phyloP scores from a whole-genome alignment of 92 coral and sea anemone species.

The Epizoanthus scotinus region DNA sequence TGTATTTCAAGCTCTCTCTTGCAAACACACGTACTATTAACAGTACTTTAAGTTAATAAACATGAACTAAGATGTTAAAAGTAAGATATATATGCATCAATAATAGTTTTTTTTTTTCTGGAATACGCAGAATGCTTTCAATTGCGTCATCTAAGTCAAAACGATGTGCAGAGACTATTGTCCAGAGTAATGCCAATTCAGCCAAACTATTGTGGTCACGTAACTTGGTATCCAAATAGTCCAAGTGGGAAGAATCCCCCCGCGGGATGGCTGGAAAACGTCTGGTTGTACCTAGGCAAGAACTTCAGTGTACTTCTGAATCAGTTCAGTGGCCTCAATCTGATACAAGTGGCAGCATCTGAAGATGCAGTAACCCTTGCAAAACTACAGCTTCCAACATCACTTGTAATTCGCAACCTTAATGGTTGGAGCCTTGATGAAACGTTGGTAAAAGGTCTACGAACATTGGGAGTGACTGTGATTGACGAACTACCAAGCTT shows the following conservation, averaged over 20 bases:
- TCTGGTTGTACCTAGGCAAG: constrained; percentile 74
- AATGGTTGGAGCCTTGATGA: constrained; percentile 38
- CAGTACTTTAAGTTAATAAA: too few relatives aligned
- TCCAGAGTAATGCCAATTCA: constrained; percentile 55
- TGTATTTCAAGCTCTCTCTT: too few relatives aligned
- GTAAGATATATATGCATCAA: too few relatives aligned
- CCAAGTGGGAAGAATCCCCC: constrained; percentile 57
- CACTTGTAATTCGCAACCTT: constrained; percentile 41
- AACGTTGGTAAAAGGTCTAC: constrained; percentile 20
- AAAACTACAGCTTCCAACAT: constrained; percentile 54
- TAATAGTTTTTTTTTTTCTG: too few relatives aligned
- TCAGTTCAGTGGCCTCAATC: constrained; percentile 57
- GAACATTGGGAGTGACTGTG: constrained; percentile 51
- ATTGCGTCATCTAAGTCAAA: constrained; percentile 57
- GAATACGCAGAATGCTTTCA: constrained; percentile 55
- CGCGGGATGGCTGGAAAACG: constrained; percentile 64
- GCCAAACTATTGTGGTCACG: constrained; percentile 47
- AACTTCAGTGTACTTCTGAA: constrained; percentile 51
- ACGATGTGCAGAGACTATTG: constrained; percentile 51
- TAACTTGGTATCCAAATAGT: constrained; percentile 63
- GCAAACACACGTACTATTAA: too few relatives aligned
- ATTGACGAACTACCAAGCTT: constrained; percentile 52
- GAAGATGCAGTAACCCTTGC: constrained; percentile 33
- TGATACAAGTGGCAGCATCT: constrained; percentile 58
- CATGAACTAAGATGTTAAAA: too few relatives aligned